A percentile compares a stretch with the other conserved stretches of the same genome.
Conservation (phyloP, 1,140 invertebrate species). For the Cataglyphis hispanica region DNA sequence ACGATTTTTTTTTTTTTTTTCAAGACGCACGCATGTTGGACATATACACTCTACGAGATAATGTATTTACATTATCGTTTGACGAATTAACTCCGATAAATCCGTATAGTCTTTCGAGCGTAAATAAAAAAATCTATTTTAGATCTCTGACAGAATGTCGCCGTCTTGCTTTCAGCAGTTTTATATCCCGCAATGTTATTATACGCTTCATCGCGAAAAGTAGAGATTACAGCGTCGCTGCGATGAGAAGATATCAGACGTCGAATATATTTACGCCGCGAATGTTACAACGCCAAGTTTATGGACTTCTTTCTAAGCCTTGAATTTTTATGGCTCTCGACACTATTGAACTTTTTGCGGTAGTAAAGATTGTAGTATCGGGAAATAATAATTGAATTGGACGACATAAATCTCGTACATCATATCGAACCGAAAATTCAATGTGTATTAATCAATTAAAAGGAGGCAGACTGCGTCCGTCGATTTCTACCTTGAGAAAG, state of each 20-base stretch:
- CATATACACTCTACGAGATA: neutral
- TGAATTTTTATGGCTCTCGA: constrained; percentile 5
- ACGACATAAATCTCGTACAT: neutral
- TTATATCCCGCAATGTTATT: neutral
- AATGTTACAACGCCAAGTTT: neutral
- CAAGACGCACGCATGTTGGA: neutral
- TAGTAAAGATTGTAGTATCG: neutral
- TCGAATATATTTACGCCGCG: neutral
- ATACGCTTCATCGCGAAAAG: neutral
- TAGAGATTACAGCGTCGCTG: neutral
- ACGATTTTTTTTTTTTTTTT: too few species aligned
- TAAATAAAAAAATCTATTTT: neutral
- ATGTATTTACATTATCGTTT: constrained; percentile 4
- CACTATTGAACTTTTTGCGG: neutral
- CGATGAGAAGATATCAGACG: neutral
- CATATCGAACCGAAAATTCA: neutral
- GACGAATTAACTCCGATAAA: neutral
- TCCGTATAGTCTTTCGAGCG: neutral
- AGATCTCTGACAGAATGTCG: neutral
- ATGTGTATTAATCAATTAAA: neutral
- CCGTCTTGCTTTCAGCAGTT: neutral
- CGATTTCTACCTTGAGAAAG: neutral
- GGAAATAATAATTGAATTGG: neutral
- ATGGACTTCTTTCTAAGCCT: neutral
- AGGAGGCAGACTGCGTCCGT: neutral